Conservation (phyloP, 2,888 invertebrate species). For the Lacanobia wlatinum region DNA sequence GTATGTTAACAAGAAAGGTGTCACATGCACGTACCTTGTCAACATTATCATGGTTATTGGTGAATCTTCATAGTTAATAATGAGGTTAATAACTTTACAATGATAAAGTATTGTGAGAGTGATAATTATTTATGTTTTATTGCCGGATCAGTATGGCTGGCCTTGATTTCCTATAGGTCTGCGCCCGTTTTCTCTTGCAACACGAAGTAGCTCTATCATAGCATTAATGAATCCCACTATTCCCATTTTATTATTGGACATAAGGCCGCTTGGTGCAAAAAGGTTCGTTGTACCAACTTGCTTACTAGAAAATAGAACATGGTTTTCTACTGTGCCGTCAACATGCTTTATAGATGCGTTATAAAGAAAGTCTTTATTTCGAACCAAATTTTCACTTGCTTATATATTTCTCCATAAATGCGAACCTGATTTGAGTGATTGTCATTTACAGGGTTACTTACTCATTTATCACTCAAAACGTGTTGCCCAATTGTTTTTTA, state of each 20-base stretch:
- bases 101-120: constrained; percentile 47
- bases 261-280: constrained; percentile 27
- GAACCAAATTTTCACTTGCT: neutral
- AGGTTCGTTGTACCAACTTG: constrained; percentile 4
- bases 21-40: constrained; percentile 45
- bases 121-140: constrained; percentile 58
- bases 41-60: constrained; percentile 13
- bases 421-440: neutral
- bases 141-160: constrained; percentile 48
- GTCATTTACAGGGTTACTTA: neutral
- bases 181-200: constrained; percentile 53
- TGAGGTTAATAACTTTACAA: constrained; percentile 42
- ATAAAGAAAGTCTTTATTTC: neutral
- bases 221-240: constrained; percentile 51
- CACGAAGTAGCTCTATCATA: constrained; percentile 21
- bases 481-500: too few species aligned
- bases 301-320: constrained; percentile 13
- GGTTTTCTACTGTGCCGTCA: neutral
- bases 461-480: neutral
- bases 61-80: constrained; percentile 41
- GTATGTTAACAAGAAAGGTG: constrained; percentile 56
- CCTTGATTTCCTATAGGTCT: constrained; percentile 53
- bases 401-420: neutral
- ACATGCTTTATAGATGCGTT: neutral
- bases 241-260: constrained; percentile 46